Percentiles rank a stretch among this genome's conserved stretches.
Conservation (phyloP, 2,113 vertebrate species). For the Leucopsar rothschildi region DNA sequence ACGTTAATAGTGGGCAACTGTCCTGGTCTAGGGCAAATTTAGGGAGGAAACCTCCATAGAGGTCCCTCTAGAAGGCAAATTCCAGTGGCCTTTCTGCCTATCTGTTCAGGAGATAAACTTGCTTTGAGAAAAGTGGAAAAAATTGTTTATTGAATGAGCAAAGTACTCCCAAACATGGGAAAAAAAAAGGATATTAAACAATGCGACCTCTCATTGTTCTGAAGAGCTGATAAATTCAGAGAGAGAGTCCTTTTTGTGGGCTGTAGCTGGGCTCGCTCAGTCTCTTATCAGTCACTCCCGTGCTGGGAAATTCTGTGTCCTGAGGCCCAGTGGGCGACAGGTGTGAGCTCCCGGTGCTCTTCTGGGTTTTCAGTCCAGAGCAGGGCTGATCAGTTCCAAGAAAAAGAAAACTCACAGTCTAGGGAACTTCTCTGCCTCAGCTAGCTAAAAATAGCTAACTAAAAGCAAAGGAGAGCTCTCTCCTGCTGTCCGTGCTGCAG, state of each 20-base stretch:
- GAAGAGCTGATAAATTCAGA: not conserved
- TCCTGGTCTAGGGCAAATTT: not conserved
- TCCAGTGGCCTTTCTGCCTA: not conserved
- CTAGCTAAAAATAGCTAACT: too few species aligned
- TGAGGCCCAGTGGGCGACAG: not conserved
- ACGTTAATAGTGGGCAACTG: not conserved
- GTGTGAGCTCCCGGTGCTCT: accelerated
- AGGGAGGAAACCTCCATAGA: not conserved
- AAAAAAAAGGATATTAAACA: not conserved
- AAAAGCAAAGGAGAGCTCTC: too few species aligned
- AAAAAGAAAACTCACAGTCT: too few species aligned
- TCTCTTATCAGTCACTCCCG: too few species aligned
- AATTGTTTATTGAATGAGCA: too few species aligned
- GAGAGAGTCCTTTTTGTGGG: not conserved
- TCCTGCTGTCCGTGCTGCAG: too few species aligned
- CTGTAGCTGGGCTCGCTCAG: too few species aligned
- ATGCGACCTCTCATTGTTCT: not conserved
- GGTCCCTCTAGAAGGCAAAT: not conserved
- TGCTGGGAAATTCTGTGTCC: too few species aligned
- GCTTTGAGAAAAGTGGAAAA: not conserved
- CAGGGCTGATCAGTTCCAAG: too few species aligned
- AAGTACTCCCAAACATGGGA: not conserved
- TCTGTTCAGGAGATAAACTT: not conserved
- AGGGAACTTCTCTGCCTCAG: too few species aligned
- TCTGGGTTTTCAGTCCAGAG: not conserved